Evolutionary conservation across 1,140 invertebrate species (phyloP), one percentile per base, ranked within the genome.

Genomic region (Battus philenor): DNA sequence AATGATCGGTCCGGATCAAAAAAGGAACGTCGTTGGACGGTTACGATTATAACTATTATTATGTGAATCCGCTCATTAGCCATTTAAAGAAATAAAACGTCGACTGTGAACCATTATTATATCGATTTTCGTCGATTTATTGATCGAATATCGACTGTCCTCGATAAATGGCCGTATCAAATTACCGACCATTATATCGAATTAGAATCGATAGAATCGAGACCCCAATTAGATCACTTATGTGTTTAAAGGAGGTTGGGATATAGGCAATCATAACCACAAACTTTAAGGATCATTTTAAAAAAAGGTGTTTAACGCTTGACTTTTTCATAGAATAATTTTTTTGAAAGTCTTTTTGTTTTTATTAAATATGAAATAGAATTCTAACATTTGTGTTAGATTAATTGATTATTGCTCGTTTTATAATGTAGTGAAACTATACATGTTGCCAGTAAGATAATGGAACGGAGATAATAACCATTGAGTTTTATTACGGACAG

Each of bases 181-280:
- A 84, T 84, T 84, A 79, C 68, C 57, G 62, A 56, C 77, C 63
- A 84, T 84, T 84, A 84, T 80, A 78, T 80, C 59, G 68, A 82
- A 80, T 78, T 84, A 84, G 74, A 81, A 77, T 72, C 80, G 76
- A 81, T 84, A 81, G 72, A 84, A 74, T 72, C 70, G 61, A 60
- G 59, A 84, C 77, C 80, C 65, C 68, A 81, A 84, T 84, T 81
- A 84, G 80, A 81, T 84, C 80, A 84, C 80, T 84, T 84, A 84
- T 81, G 70, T 78, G 80, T 81, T 84, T 81, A 84, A 77, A 80
- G 70, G 63, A 84, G 77, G 80, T 70, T 74, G 80, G 72, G 71
- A 72, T 78, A 56, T 55, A 68, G 56, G 54, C 56, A 64, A 76
- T 81, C 71, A 71, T 66, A 78, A 74, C 73, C 54, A 65, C 65